These are phyloP conservation scores for Caenorhabditis sp. DNA, from an alignment of 2,888 invertebrate genomes.

Conservation along the genomic window DNA sequence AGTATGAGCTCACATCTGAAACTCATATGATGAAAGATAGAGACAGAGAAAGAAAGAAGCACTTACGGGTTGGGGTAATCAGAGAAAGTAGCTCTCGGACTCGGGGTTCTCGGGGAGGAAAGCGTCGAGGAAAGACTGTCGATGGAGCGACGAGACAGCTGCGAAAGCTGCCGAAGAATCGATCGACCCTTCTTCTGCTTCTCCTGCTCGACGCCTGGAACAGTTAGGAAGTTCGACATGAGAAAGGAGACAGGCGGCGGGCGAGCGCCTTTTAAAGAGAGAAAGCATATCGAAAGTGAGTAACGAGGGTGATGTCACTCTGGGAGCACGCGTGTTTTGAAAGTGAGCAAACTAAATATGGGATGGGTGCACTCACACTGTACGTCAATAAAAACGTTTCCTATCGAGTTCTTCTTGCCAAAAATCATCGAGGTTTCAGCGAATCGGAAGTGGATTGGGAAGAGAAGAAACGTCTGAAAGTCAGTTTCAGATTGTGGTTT, in stretches of 20 bases:
- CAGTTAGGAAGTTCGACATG: constrained; percentile 17
- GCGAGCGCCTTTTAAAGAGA: not conserved
- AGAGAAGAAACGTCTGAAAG: constrained; percentile 17
- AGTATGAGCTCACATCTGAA: constrained; percentile 48
- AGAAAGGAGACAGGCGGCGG: not conserved
- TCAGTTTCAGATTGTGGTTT: constrained; percentile 2
- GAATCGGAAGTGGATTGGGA: not conserved
- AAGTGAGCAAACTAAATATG: constrained; percentile 29
- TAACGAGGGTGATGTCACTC: constrained; percentile 20
- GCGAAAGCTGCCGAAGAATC: constrained; percentile 44
- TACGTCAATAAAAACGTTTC: constrained; percentile 39
- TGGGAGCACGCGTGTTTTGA: constrained; percentile 21
- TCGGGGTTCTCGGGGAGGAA: constrained; percentile 41
- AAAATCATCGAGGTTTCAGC: constrained; percentile 31
- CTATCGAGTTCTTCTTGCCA: constrained; percentile 41
- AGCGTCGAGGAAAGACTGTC: constrained; percentile 39
- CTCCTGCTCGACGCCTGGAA: constrained; percentile 44
- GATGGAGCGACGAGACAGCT: constrained; percentile 39
- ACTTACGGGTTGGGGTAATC: constrained; percentile 50
- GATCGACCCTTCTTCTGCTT: constrained; percentile 36
- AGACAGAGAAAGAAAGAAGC: not conserved
- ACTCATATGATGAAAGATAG: not conserved
- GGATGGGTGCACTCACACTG: constrained; percentile 56
- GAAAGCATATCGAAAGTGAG: not conserved
- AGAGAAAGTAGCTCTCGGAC: constrained; percentile 43